Percentiles rank a stretch among this genome's conserved stretches.
Conservation (phyloP, 2,113 vertebrate genomes). For the Proterorhinus semilunaris region DNA sequence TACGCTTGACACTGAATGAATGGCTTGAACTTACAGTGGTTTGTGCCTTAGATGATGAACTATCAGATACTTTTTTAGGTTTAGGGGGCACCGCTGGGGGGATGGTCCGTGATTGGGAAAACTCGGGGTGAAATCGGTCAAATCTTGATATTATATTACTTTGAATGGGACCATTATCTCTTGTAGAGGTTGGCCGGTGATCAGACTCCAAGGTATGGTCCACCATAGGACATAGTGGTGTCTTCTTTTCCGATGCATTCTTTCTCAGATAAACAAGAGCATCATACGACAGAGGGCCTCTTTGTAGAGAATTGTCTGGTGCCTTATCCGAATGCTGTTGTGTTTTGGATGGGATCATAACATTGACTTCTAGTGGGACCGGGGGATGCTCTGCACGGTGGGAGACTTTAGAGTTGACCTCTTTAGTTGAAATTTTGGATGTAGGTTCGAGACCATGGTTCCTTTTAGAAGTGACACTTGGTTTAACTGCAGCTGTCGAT, state of each 20-base stretch:
- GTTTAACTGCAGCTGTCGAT: slow-evolving; percentile 55
- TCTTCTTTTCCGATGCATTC: slow-evolving; percentile 66
- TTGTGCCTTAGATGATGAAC: slow-evolving; percentile 63
- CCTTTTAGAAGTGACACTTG: slow-evolving; percentile 6
- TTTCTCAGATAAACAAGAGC: slow-evolving; percentile 66
- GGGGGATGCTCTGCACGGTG: slow-evolving; percentile 10
- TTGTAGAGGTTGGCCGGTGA: neutral
- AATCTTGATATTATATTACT: slow-evolving; percentile 10
- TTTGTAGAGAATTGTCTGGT: slow-evolving; percentile 30
- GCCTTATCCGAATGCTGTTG: slow-evolving; percentile 22
- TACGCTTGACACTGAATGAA: slow-evolving; percentile 34
- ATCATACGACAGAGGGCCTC: slow-evolving; percentile 72
- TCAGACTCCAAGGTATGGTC: slow-evolving; percentile 58
- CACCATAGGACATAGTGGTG: slow-evolving; percentile 51
- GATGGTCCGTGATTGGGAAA: slow-evolving; percentile 42
- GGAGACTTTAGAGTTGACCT: slow-evolving; percentile 10
- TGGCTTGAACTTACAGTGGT: slow-evolving; percentile 6
- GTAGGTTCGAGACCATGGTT: slow-evolving; percentile 18
- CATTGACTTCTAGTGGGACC: slow-evolving; percentile 48
- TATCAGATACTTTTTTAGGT: slow-evolving; percentile 73
- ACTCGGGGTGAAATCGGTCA: slow-evolving; percentile 31
- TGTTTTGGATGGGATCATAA: slow-evolving; percentile 47
- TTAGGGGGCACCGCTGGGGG: slow-evolving; percentile 83
- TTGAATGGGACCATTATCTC: slow-evolving; percentile 18
- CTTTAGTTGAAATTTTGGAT: slow-evolving; percentile 6